Percentiles rank a stretch among this genome's conserved stretches.
These are phyloP conservation scores for Lineus longissimus DNA, from an alignment of 1,140 invertebrate species.

Conservation along the genomic window DNA sequence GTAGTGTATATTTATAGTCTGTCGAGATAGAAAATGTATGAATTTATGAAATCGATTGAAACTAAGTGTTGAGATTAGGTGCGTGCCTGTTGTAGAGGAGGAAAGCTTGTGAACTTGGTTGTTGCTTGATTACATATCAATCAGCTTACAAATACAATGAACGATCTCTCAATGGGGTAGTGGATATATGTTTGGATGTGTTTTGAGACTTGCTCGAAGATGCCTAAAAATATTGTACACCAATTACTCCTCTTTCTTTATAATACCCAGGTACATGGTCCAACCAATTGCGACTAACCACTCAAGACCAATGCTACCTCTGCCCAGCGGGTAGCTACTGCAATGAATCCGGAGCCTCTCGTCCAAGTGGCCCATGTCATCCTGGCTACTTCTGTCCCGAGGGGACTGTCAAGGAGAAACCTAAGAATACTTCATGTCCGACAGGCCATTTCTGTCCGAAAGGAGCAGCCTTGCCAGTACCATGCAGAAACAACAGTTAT, in stretches of 20 bases:
- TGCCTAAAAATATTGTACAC: too few relatives aligned
- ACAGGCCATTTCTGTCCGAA: constrained; percentile 34
- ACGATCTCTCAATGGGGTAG: too few relatives aligned
- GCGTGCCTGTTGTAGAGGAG: too few relatives aligned
- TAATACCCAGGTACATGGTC: constrained; percentile 46
- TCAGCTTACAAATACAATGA: too few relatives aligned
- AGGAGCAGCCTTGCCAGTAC: constrained; percentile 32
- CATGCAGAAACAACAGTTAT: constrained; percentile 41
- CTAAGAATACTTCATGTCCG: background rate
- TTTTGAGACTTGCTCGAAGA: too few relatives aligned
- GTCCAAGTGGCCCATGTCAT: constrained; percentile 41
- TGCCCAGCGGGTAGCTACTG: constrained; percentile 44
- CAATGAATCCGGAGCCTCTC: constrained; percentile 33
- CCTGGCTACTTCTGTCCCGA: constrained; percentile 43
- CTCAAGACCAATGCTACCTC: constrained; percentile 27
- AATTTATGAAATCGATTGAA: too few relatives aligned
- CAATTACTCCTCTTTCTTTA: too few relatives aligned
- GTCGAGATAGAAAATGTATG: background rate
- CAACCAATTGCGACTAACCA: constrained; percentile 31
- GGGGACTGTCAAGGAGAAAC: constrained; percentile 24
- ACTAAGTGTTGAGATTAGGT: too few relatives aligned
- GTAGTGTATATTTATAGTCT: background rate
- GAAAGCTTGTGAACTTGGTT: too few relatives aligned
- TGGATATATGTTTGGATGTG: too few relatives aligned
- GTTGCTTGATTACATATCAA: too few relatives aligned